Conservation (phyloP, 2,888 invertebrate genomes). For the Trisateles emortualis region DNA sequence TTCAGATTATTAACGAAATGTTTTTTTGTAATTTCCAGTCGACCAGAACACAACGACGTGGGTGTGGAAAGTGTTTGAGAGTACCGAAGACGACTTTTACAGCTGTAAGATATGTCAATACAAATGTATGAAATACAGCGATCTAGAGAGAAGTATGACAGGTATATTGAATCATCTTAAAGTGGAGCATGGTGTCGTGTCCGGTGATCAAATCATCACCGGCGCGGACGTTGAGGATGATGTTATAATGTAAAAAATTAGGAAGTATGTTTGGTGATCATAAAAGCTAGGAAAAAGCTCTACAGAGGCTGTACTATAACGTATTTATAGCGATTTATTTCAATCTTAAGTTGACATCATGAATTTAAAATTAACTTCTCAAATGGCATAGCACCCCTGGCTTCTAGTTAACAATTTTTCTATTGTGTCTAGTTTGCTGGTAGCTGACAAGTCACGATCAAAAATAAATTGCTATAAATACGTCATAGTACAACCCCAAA, state of each 20-base stretch:
- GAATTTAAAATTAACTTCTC: too few species aligned
- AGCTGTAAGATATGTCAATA: constrained; percentile 79
- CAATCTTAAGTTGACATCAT: too few species aligned
- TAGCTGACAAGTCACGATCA: too few species aligned
- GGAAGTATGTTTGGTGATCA: neutral
- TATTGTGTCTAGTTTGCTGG: too few species aligned
- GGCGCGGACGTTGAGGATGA: constrained; percentile 60
- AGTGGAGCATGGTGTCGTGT: constrained; percentile 73
- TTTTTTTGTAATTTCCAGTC: constrained; percentile 50
- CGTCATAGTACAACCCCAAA: too few species aligned
- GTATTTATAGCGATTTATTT: too few species aligned
- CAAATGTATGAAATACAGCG: constrained; percentile 60
- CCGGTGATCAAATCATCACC: constrained; percentile 79
- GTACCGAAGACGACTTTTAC: constrained; percentile 62
- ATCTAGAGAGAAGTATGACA: constrained; percentile 58
- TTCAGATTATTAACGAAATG: too few species aligned
- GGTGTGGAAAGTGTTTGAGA: constrained; percentile 81
- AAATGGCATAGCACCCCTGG: too few species aligned
- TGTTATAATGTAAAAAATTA: neutral
- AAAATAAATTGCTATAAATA: too few species aligned
- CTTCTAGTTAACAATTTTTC: too few species aligned
- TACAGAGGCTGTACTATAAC: too few species aligned
- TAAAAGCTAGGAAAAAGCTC: too few species aligned
- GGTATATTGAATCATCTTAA: constrained; percentile 70
- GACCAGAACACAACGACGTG: constrained; percentile 59